A percentile compares a stretch with the other conserved stretches of the same genome.
These are phyloP conservation scores for Crotalus helleri DNA, from an alignment of 2,113 vertebrate genomes.

Conservation along the genomic window DNA sequence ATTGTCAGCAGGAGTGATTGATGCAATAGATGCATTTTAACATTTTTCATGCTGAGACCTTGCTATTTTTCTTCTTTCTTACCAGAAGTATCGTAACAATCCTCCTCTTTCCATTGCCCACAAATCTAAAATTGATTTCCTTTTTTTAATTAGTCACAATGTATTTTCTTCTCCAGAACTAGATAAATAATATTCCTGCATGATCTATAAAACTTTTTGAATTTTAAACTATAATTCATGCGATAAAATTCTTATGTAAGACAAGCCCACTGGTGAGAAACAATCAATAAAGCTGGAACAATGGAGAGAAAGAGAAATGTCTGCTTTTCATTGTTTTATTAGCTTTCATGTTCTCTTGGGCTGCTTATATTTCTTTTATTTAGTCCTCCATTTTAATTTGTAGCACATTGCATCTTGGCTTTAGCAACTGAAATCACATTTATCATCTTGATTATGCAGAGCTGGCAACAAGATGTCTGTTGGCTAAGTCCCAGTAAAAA, in stretches of 20 bases:
- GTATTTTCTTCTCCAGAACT: constrained; percentile 3
- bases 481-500: constrained; percentile 63
- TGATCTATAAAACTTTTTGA: constrained; percentile 21
- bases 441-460: constrained; percentile 51
- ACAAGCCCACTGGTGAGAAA: neutral
- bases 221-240: neutral
- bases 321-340: constrained; percentile 46
- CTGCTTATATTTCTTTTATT: constrained; percentile 55
- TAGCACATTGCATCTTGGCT: constrained; percentile 48
- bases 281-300: neutral
- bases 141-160: constrained; percentile 34
- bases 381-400: constrained; percentile 55
- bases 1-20: neutral
- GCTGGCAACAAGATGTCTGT: constrained; percentile 42
- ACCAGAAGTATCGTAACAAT: neutral
- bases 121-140: constrained; percentile 52
- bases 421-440: constrained; percentile 48
- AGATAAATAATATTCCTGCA: constrained; percentile 1
- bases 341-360: constrained; percentile 38
- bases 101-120: neutral
- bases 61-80: constrained; percentile 5
- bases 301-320: constrained; percentile 23
- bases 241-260: constrained; percentile 10
- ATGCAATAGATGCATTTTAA: neutral
- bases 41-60: constrained; percentile 28